Percentiles rank a stretch among this genome's conserved stretches.
Evolutionary conservation across 1,140 invertebrate genomes (phyloP).

Genomic region (Dreissena polymorpha): DNA sequence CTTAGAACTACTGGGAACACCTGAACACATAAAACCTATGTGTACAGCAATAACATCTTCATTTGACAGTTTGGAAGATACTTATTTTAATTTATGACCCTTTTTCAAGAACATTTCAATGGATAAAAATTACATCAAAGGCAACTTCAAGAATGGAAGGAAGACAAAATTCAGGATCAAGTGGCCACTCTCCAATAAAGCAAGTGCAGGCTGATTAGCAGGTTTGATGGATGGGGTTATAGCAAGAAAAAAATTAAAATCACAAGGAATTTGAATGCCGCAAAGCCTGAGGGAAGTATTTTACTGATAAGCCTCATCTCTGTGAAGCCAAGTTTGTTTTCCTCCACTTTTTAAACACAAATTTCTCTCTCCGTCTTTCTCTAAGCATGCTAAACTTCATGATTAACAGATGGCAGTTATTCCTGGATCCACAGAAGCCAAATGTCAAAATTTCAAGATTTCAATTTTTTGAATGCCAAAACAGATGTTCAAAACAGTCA

Average conservation of each 20-base stretch:
- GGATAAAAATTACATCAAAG: slow-evolving; percentile 37
- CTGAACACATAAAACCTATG: no score
- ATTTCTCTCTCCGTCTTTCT: neutral
- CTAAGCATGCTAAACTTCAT: neutral
- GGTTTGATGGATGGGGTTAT: slow-evolving; percentile 41
- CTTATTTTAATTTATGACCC: no score
- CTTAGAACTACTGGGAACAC: no score
- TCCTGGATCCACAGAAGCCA: neutral
- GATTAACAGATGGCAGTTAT: slow-evolving; percentile 49
- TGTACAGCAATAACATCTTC: no score
- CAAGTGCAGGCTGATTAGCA: slow-evolving; percentile 37
- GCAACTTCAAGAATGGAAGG: neutral
- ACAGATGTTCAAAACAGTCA: slow-evolving; percentile 31
- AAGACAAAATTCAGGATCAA: slow-evolving; percentile 10
- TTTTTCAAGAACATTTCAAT: slow-evolving; percentile 31
- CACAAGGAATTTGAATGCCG: slow-evolving; percentile 27
- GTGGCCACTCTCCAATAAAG: neutral
- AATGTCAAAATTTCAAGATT: slow-evolving; percentile 4
- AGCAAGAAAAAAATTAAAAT: neutral
- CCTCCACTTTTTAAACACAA: neutral
- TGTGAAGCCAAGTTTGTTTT: slow-evolving; percentile 34
- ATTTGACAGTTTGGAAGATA: no score
- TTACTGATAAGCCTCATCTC: slow-evolving; percentile 46
- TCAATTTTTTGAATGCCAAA: slow-evolving; percentile 44
- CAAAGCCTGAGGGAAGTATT: slow-evolving; percentile 21